These are phyloP conservation scores for Poecilobothrus nobilitatus DNA, from an alignment of 2,888 invertebrate species.

Conservation along the genomic window DNA sequence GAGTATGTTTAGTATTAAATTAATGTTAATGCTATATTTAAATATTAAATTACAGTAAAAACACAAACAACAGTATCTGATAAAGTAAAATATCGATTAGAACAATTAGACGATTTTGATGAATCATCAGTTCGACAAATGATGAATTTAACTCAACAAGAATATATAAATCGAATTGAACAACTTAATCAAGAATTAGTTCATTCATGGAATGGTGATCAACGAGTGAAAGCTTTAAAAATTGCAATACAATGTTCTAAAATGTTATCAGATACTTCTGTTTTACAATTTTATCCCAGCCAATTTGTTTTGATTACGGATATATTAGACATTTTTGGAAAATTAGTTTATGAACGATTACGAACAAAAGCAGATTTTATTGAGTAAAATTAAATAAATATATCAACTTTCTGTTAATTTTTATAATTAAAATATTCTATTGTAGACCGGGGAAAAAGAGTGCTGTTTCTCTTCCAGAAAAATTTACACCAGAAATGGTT, in stretches of 20 bases:
- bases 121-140: slow-evolving; percentile 79
- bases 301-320: slow-evolving; percentile 96
- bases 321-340: slow-evolving; percentile 89
- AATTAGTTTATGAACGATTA: slow-evolving; percentile 77
- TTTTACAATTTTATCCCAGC: slow-evolving; percentile 93
- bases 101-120: slow-evolving; percentile 92
- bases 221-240: slow-evolving; percentile 89
- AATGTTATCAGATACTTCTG: slow-evolving; percentile 78
- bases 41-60: slow-evolving; percentile 58
- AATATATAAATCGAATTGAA: slow-evolving; percentile 80
- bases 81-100: slow-evolving; percentile 80
- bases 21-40: slow-evolving; percentile 8
- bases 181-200: slow-evolving; percentile 86
- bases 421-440: slow-evolving; percentile 16
- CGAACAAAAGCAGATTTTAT: slow-evolving; percentile 63
- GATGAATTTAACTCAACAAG: slow-evolving; percentile 84
- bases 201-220: slow-evolving; percentile 88
- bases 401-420: not conserved
- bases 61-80: slow-evolving; percentile 72
- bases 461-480: slow-evolving; percentile 49
- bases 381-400: slow-evolving; percentile 37
- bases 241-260: slow-evolving; percentile 97
- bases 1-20: slow-evolving; percentile 14
- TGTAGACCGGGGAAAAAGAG: slow-evolving; percentile 48
- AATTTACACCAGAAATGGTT: slow-evolving; percentile 70